Evolutionary conservation across 1,140 invertebrate genomes (phyloP), one percentile per base, ranked within the genome.

Genomic region (Andricus grossulariae): DNA sequence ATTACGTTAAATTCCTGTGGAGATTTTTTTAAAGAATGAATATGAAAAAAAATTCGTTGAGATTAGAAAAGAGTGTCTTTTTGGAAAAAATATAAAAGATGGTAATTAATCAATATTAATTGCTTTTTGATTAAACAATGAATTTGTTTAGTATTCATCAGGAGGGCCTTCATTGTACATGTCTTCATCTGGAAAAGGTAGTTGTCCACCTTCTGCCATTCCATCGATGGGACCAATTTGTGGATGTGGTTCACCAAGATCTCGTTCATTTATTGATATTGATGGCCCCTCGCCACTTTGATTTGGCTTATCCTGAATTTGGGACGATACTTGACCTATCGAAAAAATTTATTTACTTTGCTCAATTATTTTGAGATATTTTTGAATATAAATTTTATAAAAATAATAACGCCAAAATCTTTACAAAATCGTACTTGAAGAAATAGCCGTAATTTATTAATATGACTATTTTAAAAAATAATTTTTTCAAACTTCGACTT

Each of bases 321-420:
- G 81, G 2, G 79, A 75, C 0, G 78, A 82, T 0, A 84, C 83
- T 75, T 86, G 85, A 0, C 83, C 85, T 86, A 32, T 32, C 0
- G 3, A 32, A 32, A 32, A 32, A 25, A 25, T 32, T n/a, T 32
- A 32, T 32, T 32, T 32, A 32, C 25, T 32, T 5, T 3, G 5
- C 0, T 0, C 2, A 32, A 32, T 3, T 32, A 32, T 32, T 32
- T 32, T 32, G 5, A 32, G 25, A 2, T 5, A 32, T 32, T 32
- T 3, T 3, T 5, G 25, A 32, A 32, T 5, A 32, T 32, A 32
- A 32, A 32, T 5, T 32, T 32, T 5, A 32, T 32, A 32, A 32
- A 32, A 32, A 2, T 5, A 32, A 32, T 32, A 32, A 0, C 25
- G 25, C 4, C 25, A 32, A 5, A 5, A 2, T 32, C 25, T 32